Base-by-base conservation (phyloP, 2,888 invertebrate species). In the Odontothrips loti region DNA sequence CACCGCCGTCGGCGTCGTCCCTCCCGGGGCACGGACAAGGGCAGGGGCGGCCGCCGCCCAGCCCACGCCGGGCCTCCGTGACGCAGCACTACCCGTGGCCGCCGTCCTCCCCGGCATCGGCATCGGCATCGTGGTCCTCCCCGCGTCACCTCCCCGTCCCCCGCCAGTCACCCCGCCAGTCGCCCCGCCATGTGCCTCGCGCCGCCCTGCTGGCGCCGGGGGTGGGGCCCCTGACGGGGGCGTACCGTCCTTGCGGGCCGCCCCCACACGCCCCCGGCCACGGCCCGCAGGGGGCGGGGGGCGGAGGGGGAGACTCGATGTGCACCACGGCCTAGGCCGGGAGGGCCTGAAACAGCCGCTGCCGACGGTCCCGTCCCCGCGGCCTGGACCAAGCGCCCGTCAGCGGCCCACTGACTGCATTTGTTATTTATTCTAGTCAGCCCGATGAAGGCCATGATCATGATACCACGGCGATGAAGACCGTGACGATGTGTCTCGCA, bases 41-140 rank as follows among this genome's bases (percentile, higher is more conserved):
- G 63, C 82, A 34, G 75, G 34, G 79, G 47, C 43, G 81, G 17
- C 80, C 82, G 34, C 51, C 84, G 84, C 84, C 84, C 80, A 81
- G 80, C 80, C 79, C 81, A 79, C 81, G 68, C 48, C 83, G 81
- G 79, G 79, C 81, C 81, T 80, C 81, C 83, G 82, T 80, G 81
- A 81, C 82, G 83, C 84, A 84, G 86, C 85, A 85, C 85, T 85
- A 85, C 86, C 85, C 84, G 84, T 85, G 85, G 85, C 84, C 84
- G 85, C 84, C 85, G 84, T 84, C 84, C 83, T 78, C 68, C n/a
- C 11, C 68, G 8, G 23, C 68, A 3, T 23, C 68, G 68, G 27
- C 17, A 6, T 0, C 58, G 15, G 17, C 58, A 15, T 58, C 68
- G 27, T 10, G 68, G 68, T 75, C 23, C 23, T 75, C 68, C 23